Conservation (phyloP, 2,888 invertebrate genomes). For the Drosophila mulleri region DNA sequence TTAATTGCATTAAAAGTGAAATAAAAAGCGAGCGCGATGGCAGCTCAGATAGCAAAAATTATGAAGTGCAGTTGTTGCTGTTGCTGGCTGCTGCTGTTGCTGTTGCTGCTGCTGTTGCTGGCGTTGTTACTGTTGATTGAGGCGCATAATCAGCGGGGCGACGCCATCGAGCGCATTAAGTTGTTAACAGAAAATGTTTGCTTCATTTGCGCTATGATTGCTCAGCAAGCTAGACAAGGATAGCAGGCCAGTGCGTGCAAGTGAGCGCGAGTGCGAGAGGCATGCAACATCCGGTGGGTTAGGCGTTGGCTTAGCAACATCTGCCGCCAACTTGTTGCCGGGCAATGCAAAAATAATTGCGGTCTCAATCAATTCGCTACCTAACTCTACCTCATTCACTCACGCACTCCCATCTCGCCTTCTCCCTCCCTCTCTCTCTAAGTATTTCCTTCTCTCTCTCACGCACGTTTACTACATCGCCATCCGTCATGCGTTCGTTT, state of each 20-base stretch:
- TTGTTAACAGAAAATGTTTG: conserved; percentile 82
- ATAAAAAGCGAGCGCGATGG: conserved; percentile 72
- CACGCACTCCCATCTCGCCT: neutral
- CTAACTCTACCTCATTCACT: conserved; percentile 14
- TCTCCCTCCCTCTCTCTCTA: neutral
- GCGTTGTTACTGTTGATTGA: conserved; percentile 69
- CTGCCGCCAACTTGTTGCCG: conserved; percentile 57
- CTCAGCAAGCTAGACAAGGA: conserved; percentile 21
- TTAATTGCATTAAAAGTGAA: conserved; percentile 79
- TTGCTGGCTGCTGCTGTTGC: conserved; percentile 4
- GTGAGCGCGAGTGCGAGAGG: conserved; percentile 7
- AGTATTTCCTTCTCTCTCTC: too few species aligned
- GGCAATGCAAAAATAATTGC: conserved; percentile 44
- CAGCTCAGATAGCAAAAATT: conserved; percentile 80
- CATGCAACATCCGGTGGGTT: conserved; percentile 68
- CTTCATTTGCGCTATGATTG: conserved; percentile 81
- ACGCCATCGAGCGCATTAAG: conserved; percentile 77
- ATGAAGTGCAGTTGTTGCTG: conserved; percentile 66
- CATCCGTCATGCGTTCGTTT: conserved; percentile 54
- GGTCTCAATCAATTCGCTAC: conserved; percentile 24
- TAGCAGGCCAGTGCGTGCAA: neutral
- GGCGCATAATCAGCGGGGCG: conserved; percentile 75
- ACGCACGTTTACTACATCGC: neutral
- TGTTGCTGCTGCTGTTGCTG: conserved; percentile 30
- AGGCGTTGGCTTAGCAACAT: conserved; percentile 41